These are phyloP conservation scores for Meles meles DNA, from an alignment of 2,113 vertebrate genomes.

Conservation along the genomic window DNA sequence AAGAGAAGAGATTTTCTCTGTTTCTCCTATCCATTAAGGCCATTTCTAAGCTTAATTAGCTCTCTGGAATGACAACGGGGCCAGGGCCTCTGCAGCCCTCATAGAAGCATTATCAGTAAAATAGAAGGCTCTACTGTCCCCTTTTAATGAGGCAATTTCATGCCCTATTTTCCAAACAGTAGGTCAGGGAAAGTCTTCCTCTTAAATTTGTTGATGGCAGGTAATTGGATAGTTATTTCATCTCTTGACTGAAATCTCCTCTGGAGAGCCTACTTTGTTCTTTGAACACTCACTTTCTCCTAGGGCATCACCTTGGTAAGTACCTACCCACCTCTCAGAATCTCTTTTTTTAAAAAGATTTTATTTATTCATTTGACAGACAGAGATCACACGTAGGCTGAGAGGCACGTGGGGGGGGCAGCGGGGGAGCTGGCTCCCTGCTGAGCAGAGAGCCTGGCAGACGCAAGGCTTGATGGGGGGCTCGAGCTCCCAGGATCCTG, in stretches of 20 bases:
- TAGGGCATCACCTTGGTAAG: not conserved
- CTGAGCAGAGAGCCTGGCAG: too few species aligned
- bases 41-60: slow-evolving; percentile 3
- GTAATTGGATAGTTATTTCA: not conserved
- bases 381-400: too few species aligned
- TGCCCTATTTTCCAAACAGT: slow-evolving; percentile 26
- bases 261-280: not conserved
- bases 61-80: not conserved
- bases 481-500: too few species aligned
- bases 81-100: not conserved
- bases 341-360: too few species aligned
- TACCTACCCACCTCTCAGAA: not conserved
- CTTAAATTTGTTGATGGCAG: not conserved
- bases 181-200: not conserved
- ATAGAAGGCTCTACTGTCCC: not conserved
- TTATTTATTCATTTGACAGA: too few species aligned
- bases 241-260: not conserved
- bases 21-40: not conserved
- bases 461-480: too few species aligned
- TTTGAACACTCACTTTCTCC: not conserved
- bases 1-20: not conserved
- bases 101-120: slow-evolving; percentile 3
- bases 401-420: too few species aligned
- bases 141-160: not conserved
- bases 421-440: too few species aligned